A percentile compares a stretch with the other conserved stretches of the same genome.
Conservation (phyloP, 2,113 vertebrate genomes). For the Prinia subflava region DNA sequence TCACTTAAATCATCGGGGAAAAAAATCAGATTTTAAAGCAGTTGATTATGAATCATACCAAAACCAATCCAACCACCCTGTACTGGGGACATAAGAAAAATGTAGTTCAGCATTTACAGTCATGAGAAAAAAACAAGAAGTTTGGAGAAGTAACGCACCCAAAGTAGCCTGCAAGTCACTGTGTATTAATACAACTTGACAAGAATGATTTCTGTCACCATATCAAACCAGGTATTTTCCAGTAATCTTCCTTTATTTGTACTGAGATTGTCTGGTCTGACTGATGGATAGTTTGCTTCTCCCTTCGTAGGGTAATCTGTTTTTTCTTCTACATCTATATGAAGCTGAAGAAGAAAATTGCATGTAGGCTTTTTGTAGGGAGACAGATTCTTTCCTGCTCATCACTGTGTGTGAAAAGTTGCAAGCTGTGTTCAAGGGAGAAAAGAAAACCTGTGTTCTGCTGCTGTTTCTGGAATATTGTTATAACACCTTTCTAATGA, state of each 20-base stretch:
- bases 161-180: background rate
- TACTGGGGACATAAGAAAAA: background rate
- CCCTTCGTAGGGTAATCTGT: conserved; percentile 39
- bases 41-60: conserved; percentile 52
- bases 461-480: background rate
- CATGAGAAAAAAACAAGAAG: background rate
- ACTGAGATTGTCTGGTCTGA: background rate
- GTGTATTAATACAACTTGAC: background rate
- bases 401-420: background rate
- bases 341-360: conserved; percentile 40
- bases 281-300: conserved; percentile 30
- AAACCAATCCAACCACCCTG: background rate
- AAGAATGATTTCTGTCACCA: conserved; percentile 19
- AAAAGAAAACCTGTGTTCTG: background rate
- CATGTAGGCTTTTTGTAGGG: background rate
- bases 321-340: conserved; percentile 8
- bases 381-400: background rate
- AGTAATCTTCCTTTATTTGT: conserved; percentile 43
- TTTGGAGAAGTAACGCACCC: background rate
- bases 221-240: conserved; percentile 22
- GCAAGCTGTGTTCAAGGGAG: background rate
- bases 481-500: background rate
- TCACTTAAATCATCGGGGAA: conserved; percentile 15
- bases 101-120: background rate
- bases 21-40: conserved; percentile 31